Evolutionary conservation across 2,888 invertebrate genomes (phyloP), one percentile per base, ranked within the genome.

Genomic region (Drosophila recens): DNA sequence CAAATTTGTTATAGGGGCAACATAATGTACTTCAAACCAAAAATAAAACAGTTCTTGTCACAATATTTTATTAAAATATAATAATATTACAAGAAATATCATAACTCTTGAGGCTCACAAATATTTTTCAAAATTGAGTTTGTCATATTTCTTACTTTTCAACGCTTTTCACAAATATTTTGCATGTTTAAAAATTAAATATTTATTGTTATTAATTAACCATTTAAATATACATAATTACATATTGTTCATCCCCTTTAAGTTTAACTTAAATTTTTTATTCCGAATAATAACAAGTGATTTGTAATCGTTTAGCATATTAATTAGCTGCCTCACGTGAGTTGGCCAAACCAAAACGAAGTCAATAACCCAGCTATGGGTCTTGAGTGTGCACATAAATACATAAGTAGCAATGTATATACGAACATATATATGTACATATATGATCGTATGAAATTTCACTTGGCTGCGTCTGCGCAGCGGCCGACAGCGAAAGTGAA

Each of bases 401-500:
- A 27, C 34, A 42, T 30, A 11, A 38, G 33, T 56, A 36, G 27
- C 4, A 45, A 27, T n/a, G 9, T 17, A 30, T 34, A 30, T n/a
- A 17, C 43, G 34, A n/a, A n/a, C 20, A 27, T 30, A 40, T 15
- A 10, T 66, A n/a, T 10, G 15, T 51, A 13, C 61, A 13, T n/a
- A 43, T 38, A 48, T 53, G 33, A 49, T 23, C 27, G 54, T 70
- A 68, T 53, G 53, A 79, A 72, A 79, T 82, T 82, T 78, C 80
- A 80, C 80, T 82, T 79, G 82, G 72, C 53, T 64, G 75, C 76
- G 80, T 51, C 79, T 79, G 80, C 82, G 85, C 87, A 72, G 67
- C 75, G 67, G 82, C 48, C 67, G 72, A 72, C 85, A 87, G 86
- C 86, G 86, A 86, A 86, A 86, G 86, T 86, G 86, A 86, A 86